Percentiles rank a stretch among this genome's conserved stretches.
These are phyloP conservation scores for Augiades crinisus DNA, from an alignment of 2,888 invertebrate genomes.

Conservation along the genomic window DNA sequence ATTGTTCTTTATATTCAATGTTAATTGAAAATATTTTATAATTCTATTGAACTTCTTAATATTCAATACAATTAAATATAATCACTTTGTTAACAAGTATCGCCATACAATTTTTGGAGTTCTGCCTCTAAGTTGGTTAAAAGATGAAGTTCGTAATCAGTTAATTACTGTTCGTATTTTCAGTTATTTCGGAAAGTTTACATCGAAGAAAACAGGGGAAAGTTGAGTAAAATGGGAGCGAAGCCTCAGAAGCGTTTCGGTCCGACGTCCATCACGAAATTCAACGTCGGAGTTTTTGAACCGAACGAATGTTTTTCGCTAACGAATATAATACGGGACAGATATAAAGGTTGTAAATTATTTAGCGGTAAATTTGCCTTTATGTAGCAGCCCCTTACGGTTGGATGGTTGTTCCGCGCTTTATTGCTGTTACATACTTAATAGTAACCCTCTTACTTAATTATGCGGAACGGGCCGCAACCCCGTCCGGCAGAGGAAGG, in stretches of 20 bases:
- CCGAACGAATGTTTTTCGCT: slow-evolving; percentile 13
- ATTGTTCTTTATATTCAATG: background rate
- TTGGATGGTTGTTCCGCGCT: slow-evolving; percentile 53
- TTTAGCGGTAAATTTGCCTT: slow-evolving; percentile 60
- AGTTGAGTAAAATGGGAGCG: slow-evolving; percentile 21
- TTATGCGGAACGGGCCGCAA: slow-evolving; percentile 66
- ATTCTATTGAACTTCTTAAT: background rate
- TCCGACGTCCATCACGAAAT: slow-evolving; percentile 1
- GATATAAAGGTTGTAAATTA: slow-evolving; percentile 41
- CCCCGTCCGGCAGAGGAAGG: slow-evolving; percentile 49
- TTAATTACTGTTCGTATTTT: slow-evolving; percentile 40
- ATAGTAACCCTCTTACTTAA: slow-evolving; percentile 75
- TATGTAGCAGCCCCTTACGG: slow-evolving; percentile 50
- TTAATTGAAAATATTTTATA: background rate
- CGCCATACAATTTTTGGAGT: slow-evolving; percentile 14
- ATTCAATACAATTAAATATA: background rate
- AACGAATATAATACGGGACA: slow-evolving; percentile 5
- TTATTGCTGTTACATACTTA: slow-evolving; percentile 76
- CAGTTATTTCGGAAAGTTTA: slow-evolving; percentile 30
- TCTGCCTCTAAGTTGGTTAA: slow-evolving; percentile 8
- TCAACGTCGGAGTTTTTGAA: background rate
- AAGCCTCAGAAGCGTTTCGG: slow-evolving; percentile 11
- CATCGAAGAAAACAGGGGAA: slow-evolving; percentile 25
- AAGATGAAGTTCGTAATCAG: slow-evolving; percentile 39
- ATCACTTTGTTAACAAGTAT: slow-evolving; percentile 5